A percentile compares a stretch with the other conserved stretches of the same genome.
These are phyloP conservation scores for Caenorhabditis sinica DNA, from an alignment of 2,888 invertebrate species.

Conservation along the genomic window DNA sequence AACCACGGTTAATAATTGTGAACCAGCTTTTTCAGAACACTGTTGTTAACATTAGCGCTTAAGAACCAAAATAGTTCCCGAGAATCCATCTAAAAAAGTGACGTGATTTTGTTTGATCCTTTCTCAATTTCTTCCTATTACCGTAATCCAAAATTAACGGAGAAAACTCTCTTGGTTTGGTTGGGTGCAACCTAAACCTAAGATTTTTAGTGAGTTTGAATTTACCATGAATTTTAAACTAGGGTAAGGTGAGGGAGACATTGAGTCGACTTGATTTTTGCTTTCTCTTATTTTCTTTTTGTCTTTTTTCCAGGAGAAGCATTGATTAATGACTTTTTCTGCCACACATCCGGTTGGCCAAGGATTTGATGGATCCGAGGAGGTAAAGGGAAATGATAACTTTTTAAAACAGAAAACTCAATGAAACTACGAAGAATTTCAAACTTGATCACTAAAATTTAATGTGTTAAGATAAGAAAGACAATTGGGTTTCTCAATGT, in stretches of 20 bases:
- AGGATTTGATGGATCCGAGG: constrained; percentile 81
- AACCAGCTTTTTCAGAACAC: too few relatives aligned
- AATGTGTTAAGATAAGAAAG: too few relatives aligned
- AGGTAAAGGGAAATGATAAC: constrained; percentile 57
- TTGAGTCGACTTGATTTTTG: constrained; percentile 6
- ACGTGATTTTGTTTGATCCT: not conserved
- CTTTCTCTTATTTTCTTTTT: not conserved
- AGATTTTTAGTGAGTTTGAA: not conserved
- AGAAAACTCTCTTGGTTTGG: not conserved
- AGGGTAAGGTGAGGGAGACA: not conserved
- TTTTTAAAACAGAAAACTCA: too few relatives aligned
- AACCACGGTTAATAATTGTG: too few relatives aligned
- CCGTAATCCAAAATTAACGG: not conserved
- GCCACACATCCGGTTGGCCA: constrained; percentile 82
- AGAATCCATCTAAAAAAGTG: not conserved
- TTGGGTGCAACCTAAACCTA: not conserved
- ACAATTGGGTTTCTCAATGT: too few relatives aligned
- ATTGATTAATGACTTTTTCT: constrained; percentile 78
- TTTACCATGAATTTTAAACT: constrained; percentile 23
- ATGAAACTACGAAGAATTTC: too few relatives aligned
- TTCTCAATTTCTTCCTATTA: not conserved
- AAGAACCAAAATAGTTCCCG: not conserved
- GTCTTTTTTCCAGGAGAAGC: constrained; percentile 75
- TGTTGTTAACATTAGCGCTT: too few relatives aligned
- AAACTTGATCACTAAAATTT: too few relatives aligned